These are phyloP conservation scores for Metalampra italica DNA, from an alignment of 2,888 invertebrate genomes.

Conservation along the genomic window DNA sequence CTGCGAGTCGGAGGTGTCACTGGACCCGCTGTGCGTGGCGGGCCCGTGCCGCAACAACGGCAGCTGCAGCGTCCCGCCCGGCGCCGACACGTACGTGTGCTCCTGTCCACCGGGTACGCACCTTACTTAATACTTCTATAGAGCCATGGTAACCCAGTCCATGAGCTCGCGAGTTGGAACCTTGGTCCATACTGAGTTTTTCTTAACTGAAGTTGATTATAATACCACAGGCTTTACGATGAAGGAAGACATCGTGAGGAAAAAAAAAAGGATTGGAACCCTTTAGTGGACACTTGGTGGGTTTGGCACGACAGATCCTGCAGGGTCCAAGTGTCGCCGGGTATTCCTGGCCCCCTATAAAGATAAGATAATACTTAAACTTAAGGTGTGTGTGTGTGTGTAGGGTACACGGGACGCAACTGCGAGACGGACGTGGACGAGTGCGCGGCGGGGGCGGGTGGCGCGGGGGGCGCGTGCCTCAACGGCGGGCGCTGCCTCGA, in stretches of 20 bases:
- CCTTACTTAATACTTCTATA: background rate
- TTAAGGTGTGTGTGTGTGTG: background rate
- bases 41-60: slow-evolving; percentile 90
- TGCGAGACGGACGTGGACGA: slow-evolving; percentile 89
- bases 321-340: no score
- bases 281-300: no score
- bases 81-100: slow-evolving; percentile 76
- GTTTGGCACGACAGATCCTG: no score
- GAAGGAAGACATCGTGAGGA: no score
- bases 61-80: slow-evolving; percentile 82
- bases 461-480: slow-evolving; percentile 78
- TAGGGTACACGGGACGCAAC: slow-evolving; percentile 82
- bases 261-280: no score
- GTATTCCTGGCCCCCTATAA: no score
- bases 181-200: no score
- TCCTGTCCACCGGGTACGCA: slow-evolving; percentile 75
- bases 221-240: no score
- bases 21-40: slow-evolving; percentile 84
- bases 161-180: no score
- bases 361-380: no score
- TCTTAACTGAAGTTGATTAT: no score
- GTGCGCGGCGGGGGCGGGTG: slow-evolving; percentile 75
- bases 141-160: no score
- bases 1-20: slow-evolving; percentile 86
- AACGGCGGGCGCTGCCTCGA: slow-evolving; percentile 87